These are phyloP conservation scores for Agriotes lineatus DNA, from an alignment of 2,888 invertebrate genomes.

Conservation along the genomic window DNA sequence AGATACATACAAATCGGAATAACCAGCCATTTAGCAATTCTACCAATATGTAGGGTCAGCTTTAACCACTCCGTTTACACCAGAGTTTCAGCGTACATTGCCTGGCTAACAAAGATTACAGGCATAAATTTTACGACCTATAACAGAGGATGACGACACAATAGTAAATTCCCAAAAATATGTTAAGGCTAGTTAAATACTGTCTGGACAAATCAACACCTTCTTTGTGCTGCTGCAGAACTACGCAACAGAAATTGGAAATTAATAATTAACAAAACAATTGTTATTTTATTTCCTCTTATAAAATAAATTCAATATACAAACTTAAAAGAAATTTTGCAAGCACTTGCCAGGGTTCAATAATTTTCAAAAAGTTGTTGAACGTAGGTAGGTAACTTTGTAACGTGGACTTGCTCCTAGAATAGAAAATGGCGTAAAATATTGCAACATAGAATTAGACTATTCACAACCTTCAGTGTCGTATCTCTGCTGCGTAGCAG, in stretches of 20 bases:
- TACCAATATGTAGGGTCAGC: constrained; percentile 60
- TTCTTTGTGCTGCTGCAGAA: too few species aligned
- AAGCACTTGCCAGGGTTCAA: constrained; percentile 46
- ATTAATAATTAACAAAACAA: background rate
- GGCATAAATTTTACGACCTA: constrained; percentile 59
- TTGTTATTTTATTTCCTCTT: constrained; percentile 11
- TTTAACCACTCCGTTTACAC: constrained; percentile 64
- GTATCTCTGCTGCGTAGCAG: constrained; percentile 75
- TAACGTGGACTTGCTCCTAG: constrained; percentile 78
- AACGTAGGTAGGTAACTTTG: constrained; percentile 74
- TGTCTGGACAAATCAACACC: too few species aligned
- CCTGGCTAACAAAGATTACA: constrained; percentile 60
- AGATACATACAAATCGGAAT: constrained; percentile 61
- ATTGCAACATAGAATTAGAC: too few species aligned
- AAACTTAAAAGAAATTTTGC: background rate
- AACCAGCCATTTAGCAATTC: constrained; percentile 61
- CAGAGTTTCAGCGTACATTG: constrained; percentile 60
- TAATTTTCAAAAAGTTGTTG: constrained; percentile 67
- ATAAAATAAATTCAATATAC: background rate
- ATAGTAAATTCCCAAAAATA: too few species aligned
- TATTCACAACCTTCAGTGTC: constrained; percentile 67
- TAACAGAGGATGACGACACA: constrained; percentile 44
- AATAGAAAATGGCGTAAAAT: constrained; percentile 56
- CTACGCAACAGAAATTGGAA: background rate
- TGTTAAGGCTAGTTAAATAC: too few species aligned